phyloP scores from a whole-genome alignment of 2,797 vertebrate genomes.

The Lerista edwardsae region DNA sequence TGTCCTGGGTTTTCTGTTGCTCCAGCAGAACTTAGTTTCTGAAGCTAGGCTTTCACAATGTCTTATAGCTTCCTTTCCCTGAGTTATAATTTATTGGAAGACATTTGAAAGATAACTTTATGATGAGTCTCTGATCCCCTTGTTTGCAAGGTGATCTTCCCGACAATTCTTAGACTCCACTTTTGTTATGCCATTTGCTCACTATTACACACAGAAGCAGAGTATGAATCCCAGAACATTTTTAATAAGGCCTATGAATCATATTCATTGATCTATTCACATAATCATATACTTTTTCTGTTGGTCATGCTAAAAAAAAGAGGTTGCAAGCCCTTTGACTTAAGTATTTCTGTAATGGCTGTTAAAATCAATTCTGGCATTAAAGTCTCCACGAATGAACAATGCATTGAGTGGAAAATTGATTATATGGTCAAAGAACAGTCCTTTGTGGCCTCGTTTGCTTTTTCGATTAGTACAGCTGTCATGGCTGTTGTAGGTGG shows the following conservation, averaged over 20 bases:
- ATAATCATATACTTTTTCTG: slow-evolving; percentile 71
- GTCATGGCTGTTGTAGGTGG: slow-evolving; percentile 79
- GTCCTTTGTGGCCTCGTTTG: slow-evolving; percentile 81
- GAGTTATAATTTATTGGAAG: background rate
- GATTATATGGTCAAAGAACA: slow-evolving; percentile 83
- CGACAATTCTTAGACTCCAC: slow-evolving; percentile 57
- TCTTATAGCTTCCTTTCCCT: background rate
- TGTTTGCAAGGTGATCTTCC: slow-evolving; percentile 39
- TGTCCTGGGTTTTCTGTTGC: background rate
- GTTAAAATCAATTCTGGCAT: slow-evolving; percentile 85
- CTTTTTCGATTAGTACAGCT: slow-evolving; percentile 85
- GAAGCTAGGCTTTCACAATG: background rate
- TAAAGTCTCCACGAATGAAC: slow-evolving; percentile 83
- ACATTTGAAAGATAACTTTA: slow-evolving; percentile 60
- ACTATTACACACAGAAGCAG: slow-evolving; percentile 52
- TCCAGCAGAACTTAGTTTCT: background rate
- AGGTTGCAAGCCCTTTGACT: slow-evolving; percentile 81
- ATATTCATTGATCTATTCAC: slow-evolving; percentile 76
- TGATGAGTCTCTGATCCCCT: slow-evolving; percentile 37
- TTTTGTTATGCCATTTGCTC: slow-evolving; percentile 57
- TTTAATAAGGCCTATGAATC: slow-evolving; percentile 74
- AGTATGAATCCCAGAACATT: slow-evolving; percentile 67
- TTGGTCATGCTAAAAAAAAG: slow-evolving; percentile 78
- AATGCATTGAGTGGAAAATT: slow-evolving; percentile 84
- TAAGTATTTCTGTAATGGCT: slow-evolving; percentile 80